phyloP scores from a whole-genome alignment of 1,140 invertebrate species.

The Steinernema khuongi region DNA sequence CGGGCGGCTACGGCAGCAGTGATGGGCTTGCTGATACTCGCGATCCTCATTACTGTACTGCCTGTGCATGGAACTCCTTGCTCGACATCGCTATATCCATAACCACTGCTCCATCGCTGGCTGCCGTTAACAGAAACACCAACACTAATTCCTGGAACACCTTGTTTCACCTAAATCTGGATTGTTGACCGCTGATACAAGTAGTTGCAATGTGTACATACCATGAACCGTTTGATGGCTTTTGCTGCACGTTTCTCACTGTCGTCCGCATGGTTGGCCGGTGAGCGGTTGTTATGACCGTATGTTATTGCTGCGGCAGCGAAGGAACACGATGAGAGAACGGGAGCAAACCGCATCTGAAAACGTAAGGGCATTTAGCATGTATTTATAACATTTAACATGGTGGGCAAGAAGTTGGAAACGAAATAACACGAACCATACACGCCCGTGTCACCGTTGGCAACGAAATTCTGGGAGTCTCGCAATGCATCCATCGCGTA shows the following conservation, averaged over 20 bases:
- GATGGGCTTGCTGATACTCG: constrained; percentile 67
- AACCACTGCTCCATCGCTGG: constrained; percentile 63
- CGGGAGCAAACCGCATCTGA: constrained; percentile 1
- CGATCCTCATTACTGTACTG: constrained; percentile 67
- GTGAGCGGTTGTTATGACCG: not conserved
- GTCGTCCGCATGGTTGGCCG: too few species aligned
- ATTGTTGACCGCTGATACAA: not conserved
- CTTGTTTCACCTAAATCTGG: constrained; percentile 46
- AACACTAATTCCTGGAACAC: constrained; percentile 64
- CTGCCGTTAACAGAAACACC: constrained; percentile 65
- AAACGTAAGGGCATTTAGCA: too few species aligned
- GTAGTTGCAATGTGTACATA: not conserved
- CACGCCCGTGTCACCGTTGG: too few species aligned
- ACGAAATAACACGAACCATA: too few species aligned
- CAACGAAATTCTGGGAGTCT: too few species aligned
- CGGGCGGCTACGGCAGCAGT: constrained; percentile 65
- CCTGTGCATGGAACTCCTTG: constrained; percentile 62
- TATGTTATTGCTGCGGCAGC: not conserved
- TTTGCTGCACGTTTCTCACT: not conserved
- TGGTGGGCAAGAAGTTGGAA: too few species aligned
- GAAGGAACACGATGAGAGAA: not conserved
- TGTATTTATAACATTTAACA: too few species aligned
- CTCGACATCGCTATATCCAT: constrained; percentile 67
- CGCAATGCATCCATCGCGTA: too few species aligned
- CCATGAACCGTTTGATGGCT: not conserved